Conservation (phyloP, 2,113 vertebrate genomes). For the Clarias macrocephalus region DNA sequence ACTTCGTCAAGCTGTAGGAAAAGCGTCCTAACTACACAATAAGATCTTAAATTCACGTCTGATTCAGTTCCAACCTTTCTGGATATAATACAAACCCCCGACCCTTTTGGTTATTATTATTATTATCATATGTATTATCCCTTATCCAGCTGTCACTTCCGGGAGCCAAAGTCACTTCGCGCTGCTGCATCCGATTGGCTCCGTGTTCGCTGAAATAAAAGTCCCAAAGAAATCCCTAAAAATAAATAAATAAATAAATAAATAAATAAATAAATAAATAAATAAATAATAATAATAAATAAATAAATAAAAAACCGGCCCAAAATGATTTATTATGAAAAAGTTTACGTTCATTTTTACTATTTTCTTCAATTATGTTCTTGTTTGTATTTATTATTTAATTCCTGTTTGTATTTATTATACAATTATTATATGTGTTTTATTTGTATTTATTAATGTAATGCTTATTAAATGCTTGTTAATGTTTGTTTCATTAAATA, state of each 20-base stretch:
- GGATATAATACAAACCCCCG: not conserved
- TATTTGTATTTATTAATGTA: too few species aligned
- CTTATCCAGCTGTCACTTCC: slow-evolving; percentile 11
- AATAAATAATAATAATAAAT: too few species aligned
- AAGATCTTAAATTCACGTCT: not conserved
- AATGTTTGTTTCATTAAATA: too few species aligned
- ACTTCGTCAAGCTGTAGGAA: not conserved
- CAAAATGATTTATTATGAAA: not conserved
- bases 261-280: too few species aligned
- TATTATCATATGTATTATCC: not conserved
- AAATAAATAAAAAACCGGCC: not conserved
- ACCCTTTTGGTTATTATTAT: not conserved
- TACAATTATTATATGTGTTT: too few species aligned
- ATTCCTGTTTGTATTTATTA: too few species aligned
- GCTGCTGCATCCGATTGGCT: not conserved
- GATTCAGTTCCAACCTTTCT: not conserved
- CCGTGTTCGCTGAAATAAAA: slow-evolving; percentile 34
- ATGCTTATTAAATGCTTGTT: too few species aligned
- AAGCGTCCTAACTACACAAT: too few species aligned
- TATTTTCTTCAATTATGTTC: not conserved
- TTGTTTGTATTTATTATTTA: not conserved
- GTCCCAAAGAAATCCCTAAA: not conserved
- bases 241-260: too few species aligned
- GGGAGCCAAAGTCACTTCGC: not conserved
- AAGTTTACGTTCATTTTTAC: not conserved